Evolutionary conservation across 2,113 vertebrate species (phyloP).

Genomic region (Tyrannus savana): DNA sequence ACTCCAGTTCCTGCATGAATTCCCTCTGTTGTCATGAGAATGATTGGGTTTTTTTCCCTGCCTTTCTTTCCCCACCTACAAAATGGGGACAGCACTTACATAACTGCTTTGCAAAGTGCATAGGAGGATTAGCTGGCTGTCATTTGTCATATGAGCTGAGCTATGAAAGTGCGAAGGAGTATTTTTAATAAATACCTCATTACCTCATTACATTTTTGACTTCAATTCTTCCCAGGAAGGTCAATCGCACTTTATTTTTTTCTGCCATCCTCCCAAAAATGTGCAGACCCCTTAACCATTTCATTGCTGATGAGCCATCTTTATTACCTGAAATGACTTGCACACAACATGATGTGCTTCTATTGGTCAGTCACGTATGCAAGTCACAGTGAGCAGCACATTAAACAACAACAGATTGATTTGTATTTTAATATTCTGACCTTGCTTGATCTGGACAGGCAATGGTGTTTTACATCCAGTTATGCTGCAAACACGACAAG

Average conservation of each 20-base stretch:
- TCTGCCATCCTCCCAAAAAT: background rate
- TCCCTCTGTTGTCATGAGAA: background rate
- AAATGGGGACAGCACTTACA: background rate
- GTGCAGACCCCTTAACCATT: background rate
- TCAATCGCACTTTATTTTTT: background rate
- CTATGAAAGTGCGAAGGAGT: background rate
- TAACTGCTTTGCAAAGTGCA: background rate
- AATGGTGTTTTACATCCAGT: background rate
- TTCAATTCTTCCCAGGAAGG: background rate
- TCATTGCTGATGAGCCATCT: background rate
- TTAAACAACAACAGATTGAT: slow-evolving; percentile 42
- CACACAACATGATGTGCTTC: background rate
- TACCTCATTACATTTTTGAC: background rate
- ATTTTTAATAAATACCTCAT: slow-evolving; percentile 32
- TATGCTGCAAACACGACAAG: background rate
- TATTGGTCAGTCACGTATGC: background rate
- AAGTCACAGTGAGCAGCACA: background rate
- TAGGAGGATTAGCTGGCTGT: slow-evolving; percentile 8
- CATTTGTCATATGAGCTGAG: background rate
- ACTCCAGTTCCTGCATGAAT: background rate
- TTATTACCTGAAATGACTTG: background rate
- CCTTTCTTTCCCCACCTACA: background rate
- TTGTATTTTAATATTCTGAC: slow-evolving; percentile 55
- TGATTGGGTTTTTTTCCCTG: background rate
- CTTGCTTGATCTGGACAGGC: slow-evolving; percentile 22